phyloP scores from a whole-genome alignment of 2,113 vertebrate genomes.

The Pontoporia blainvillei region DNA sequence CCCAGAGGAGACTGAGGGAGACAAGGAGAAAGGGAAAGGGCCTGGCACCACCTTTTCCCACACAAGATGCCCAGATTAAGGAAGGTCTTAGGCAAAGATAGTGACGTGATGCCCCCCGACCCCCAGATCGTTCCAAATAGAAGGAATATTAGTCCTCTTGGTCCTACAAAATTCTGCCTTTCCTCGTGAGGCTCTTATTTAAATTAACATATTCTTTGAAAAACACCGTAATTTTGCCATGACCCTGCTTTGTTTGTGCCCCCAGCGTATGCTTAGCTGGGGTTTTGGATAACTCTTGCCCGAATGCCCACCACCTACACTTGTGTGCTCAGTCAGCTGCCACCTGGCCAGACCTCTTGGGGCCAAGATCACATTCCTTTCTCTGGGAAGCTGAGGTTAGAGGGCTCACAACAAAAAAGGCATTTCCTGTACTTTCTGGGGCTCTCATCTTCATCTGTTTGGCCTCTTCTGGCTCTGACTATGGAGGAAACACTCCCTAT shows the following conservation, averaged over 20 bases:
- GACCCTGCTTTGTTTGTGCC: neutral
- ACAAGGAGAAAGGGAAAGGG: neutral
- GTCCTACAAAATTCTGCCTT: neutral
- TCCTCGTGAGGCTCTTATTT: neutral
- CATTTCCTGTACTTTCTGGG: neutral
- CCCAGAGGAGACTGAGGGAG: neutral
- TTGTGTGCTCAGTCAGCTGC: neutral
- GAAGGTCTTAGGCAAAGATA: neutral
- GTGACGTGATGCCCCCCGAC: accelerated
- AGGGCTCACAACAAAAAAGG: neutral
- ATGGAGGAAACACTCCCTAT: neutral
- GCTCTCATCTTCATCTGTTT: neutral
- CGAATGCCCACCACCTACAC: neutral
- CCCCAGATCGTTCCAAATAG: neutral
- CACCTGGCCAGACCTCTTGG: neutral
- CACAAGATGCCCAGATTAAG: neutral
- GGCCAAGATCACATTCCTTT: neutral
- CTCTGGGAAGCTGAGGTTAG: neutral
- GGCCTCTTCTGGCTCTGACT: neutral
- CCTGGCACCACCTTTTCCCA: too few relatives aligned
- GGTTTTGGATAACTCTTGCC: neutral
- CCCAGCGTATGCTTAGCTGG: neutral
- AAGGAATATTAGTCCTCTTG: neutral
- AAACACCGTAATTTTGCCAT: neutral
- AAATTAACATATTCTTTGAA: neutral